phyloP scores from a whole-genome alignment of 2,888 invertebrate species.

The Sphaerophoria taeniata region DNA sequence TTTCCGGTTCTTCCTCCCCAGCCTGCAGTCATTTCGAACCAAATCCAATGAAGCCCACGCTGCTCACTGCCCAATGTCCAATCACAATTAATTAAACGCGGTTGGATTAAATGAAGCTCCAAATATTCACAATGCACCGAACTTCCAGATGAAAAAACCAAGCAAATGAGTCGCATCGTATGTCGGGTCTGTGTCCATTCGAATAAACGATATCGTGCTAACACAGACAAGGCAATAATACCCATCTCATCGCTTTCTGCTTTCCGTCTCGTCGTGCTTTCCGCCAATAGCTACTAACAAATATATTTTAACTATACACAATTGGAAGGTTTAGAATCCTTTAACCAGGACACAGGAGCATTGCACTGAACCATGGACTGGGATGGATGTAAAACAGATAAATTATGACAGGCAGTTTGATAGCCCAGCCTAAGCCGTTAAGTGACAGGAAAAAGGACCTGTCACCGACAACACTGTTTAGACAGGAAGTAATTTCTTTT shows the following conservation, averaged over 20 bases:
- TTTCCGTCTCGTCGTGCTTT: too few relatives aligned
- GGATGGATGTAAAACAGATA: constrained; percentile 54
- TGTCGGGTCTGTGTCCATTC: neutral
- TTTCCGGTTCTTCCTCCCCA: constrained; percentile 46
- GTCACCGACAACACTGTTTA: constrained; percentile 55
- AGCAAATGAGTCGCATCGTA: constrained; percentile 58
- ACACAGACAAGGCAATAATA: constrained; percentile 4
- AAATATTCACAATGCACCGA: constrained; percentile 61
- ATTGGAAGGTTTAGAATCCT: constrained; percentile 46
- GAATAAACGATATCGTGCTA: neutral
- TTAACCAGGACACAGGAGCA: constrained; percentile 14
- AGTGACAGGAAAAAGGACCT: constrained; percentile 33
- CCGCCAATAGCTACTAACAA: constrained; percentile 36
- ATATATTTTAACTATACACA: constrained; percentile 50
- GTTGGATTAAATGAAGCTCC: constrained; percentile 70
- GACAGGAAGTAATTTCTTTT: constrained; percentile 28
- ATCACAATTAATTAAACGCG: constrained; percentile 71
- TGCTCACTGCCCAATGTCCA: constrained; percentile 33
- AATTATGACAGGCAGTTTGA: constrained; percentile 48
- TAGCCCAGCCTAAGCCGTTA: constrained; percentile 48
- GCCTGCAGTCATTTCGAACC: too few relatives aligned
- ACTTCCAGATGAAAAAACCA: constrained; percentile 71
- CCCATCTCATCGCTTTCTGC: too few relatives aligned
- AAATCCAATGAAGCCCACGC: neutral
- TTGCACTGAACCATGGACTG: constrained; percentile 29